Evolutionary conservation across 2,113 vertebrate genomes (phyloP), one percentile per base, ranked within the genome.

Genomic region (Calyptomena viridis): DNA sequence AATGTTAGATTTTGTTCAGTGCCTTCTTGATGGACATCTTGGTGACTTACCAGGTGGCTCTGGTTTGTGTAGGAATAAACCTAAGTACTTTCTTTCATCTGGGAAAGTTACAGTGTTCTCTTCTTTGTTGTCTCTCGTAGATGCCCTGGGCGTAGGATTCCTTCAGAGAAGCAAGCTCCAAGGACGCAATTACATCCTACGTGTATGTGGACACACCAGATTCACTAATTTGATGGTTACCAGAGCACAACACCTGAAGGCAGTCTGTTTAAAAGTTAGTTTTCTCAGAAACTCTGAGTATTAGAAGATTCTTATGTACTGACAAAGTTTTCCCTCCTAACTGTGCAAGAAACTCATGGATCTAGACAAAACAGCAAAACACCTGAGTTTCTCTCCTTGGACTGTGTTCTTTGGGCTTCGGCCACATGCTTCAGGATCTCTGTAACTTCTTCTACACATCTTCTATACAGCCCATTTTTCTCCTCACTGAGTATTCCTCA

Each of bases 401-500:
- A 27, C 31, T 84, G 12, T 85, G 67, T 92, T 93, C 40, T 80
- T 94, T 96, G 90, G 92, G 68, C 16, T 83, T 88, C 15, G 23
- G 25, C 85, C 88, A 92, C 27, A 18, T 52, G 10, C 25, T 82
- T 76, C 31, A 84, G 44, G 49, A 40, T 75, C 25, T 79, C n/a
- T 62, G 2, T 49, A 79, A 73, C 76, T 92, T 40, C 28, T 80
- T 20, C 25, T 69, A 30, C 44, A 19, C 0, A 0, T 72, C 37
- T 82, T 72, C 30, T 72, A 11, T n/a, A 40, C 20, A 86, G 31
- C 3, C 28, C 16, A 22, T 59, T 79, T 82, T 83, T 44, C 16
- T 69, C 12, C 20, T 93, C 23, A 21, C 33, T 60, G 46, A 56
- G 5, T 81, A 31, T 60, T 93, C 16, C 8, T 3, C 33, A 49